Evolutionary conservation across 1,140 invertebrate genomes (phyloP).

Genomic region (Meloidogyne floridensis): DNA sequence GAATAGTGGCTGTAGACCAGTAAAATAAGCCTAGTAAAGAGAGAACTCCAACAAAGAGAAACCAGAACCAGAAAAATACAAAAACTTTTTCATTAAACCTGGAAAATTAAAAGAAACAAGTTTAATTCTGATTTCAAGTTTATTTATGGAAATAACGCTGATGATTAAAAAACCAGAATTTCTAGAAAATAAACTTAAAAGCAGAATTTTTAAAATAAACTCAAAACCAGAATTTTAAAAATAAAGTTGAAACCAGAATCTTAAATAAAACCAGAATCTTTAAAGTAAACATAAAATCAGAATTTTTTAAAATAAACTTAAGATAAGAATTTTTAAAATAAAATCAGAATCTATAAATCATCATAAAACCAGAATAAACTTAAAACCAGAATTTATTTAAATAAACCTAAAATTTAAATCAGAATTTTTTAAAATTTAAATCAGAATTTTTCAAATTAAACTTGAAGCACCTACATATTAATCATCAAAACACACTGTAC

Average conservation of each 20-base stretch:
- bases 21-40: slow-evolving; percentile 60
- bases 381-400: no score
- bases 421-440: no score
- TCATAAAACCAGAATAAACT: no score
- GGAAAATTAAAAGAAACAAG: slow-evolving; percentile 24
- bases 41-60: slow-evolving; percentile 60
- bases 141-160: neutral
- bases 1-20: slow-evolving; percentile 55
- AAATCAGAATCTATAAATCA: no score
- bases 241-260: no score
- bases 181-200: neutral
- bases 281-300: no score
- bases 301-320: no score
- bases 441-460: no score
- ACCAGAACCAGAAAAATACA: slow-evolving; percentile 65
- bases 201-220: neutral
- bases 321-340: no score
- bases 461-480: slow-evolving; percentile 44
- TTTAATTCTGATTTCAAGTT: neutral
- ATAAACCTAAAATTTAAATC: no score
- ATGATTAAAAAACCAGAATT: no score
- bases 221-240: neutral
- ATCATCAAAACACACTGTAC: slow-evolving; percentile 68
- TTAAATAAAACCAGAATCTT: no score
- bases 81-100: slow-evolving; percentile 78